A percentile compares a stretch with the other conserved stretches of the same genome.
Conservation (phyloP, 2,797 vertebrate species). For the Nothura maculosa region DNA sequence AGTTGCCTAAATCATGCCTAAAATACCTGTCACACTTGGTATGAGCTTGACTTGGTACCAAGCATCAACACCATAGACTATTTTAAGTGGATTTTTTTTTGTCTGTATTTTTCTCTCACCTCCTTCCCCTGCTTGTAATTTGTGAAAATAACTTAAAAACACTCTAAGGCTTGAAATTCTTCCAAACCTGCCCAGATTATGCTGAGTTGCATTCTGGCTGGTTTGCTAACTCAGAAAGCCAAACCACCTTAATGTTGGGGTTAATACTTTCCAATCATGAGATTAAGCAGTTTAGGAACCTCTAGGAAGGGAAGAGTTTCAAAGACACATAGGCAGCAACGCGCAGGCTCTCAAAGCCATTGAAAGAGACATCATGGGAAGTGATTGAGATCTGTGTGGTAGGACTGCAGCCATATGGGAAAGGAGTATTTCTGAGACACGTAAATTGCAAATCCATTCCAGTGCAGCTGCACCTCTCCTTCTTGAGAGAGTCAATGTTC, state of each 20-base stretch:
- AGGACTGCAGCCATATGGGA: not conserved
- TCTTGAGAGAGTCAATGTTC: not conserved
- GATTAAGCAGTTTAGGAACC: not conserved
- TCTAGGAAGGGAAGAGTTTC: not conserved
- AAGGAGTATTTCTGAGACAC: not conserved
- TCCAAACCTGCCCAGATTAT: not conserved
- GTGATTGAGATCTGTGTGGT: not conserved
- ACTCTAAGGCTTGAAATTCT: not conserved
- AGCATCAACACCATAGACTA: not conserved
- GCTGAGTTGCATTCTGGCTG: not conserved
- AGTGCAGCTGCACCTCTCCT: not conserved
- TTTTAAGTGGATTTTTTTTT: not conserved
- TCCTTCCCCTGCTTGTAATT: not conserved
- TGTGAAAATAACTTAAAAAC: not conserved
- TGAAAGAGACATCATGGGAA: not conserved
- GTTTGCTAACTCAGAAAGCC: not conserved
- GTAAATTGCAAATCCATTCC: not conserved
- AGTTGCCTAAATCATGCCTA: not conserved
- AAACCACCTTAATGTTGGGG: not conserved
- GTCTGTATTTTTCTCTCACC: not conserved
- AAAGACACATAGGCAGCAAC: not conserved
- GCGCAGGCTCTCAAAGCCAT: not conserved
- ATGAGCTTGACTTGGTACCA: not conserved
- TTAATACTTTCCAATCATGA: accelerated
- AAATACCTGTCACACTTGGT: not conserved